Conservation (phyloP, 2,888 invertebrate species). For the Pecten maximus region DNA sequence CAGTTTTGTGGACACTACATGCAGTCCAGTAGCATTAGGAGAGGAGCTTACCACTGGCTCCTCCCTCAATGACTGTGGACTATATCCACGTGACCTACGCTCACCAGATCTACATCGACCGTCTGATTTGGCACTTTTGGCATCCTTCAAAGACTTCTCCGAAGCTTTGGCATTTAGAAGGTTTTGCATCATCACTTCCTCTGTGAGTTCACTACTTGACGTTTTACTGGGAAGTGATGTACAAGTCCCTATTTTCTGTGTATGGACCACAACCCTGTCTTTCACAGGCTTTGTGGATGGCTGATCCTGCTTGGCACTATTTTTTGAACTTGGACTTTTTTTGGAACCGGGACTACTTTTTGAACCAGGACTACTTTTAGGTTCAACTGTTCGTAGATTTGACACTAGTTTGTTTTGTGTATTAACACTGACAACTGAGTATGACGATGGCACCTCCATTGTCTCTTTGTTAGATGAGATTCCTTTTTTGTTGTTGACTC, state of each 20-base stretch:
- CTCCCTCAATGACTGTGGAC: not conserved
- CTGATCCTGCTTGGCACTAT: not conserved
- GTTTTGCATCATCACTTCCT: constrained; percentile 18
- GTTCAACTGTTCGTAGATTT: not conserved
- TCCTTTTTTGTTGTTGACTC: not conserved
- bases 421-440: not conserved
- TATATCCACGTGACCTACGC: not conserved
- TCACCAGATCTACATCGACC: not conserved
- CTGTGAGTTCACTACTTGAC: not conserved
- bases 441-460: not conserved
- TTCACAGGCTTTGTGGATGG: not conserved
- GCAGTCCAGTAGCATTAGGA: constrained; percentile 48
- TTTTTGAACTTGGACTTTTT: not conserved
- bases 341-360: not conserved
- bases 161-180: not conserved
- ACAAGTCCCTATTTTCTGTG: not conserved
- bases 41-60: not conserved
- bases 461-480: not conserved
- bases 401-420: constrained; percentile 1
- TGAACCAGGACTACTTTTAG: not conserved
- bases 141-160: not conserved
- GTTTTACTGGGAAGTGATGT: constrained; percentile 9
- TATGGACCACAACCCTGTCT: not conserved
- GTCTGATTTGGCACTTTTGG: constrained; percentile 10
- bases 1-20: constrained; percentile 66